Percentiles rank a stretch among this genome's conserved stretches.
These are phyloP conservation scores for Rhinogobius similis DNA, from an alignment of 2,113 vertebrate genomes.

Conservation along the genomic window DNA sequence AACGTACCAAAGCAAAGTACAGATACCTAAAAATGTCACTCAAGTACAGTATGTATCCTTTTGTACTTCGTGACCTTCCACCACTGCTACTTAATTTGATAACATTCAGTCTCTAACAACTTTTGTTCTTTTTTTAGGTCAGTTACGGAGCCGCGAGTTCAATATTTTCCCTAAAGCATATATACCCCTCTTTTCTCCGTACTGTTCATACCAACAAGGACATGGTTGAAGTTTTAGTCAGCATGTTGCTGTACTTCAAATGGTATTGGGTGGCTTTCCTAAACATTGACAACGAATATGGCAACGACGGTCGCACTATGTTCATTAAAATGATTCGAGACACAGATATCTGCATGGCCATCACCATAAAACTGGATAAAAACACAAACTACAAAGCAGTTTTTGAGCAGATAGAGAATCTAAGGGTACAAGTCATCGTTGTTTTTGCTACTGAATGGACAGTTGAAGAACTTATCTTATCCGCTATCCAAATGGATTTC, in stretches of 20 bases:
- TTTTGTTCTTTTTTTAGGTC: slow-evolving; percentile 69
- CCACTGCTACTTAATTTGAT: no score
- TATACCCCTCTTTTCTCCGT: slow-evolving; percentile 82
- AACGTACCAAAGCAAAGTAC: no score
- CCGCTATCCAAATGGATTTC: slow-evolving; percentile 74
- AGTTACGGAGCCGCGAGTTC: slow-evolving; percentile 78
- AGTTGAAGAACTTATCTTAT: slow-evolving; percentile 61
- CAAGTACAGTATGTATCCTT: no score
- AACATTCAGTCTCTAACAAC: not conserved
- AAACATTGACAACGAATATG: slow-evolving; percentile 67
- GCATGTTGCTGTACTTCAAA: slow-evolving; percentile 72
- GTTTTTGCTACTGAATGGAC: slow-evolving; percentile 45
- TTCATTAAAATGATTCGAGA: slow-evolving; percentile 59
- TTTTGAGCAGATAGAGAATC: slow-evolving; percentile 59
- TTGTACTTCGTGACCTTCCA: no score
- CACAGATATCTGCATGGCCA: slow-evolving; percentile 75
- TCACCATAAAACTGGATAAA: slow-evolving; percentile 50
- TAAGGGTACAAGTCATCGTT: slow-evolving; percentile 61
- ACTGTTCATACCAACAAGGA: slow-evolving; percentile 78
- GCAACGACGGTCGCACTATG: slow-evolving; percentile 50
- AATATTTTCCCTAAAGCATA: slow-evolving; percentile 67
- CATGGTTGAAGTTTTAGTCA: slow-evolving; percentile 74
- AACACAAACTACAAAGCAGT: slow-evolving; percentile 36
- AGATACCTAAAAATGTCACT: no score
- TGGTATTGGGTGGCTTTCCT: slow-evolving; percentile 86